Percentiles rank a stretch among this genome's conserved stretches.
These are phyloP conservation scores for Sebastes steindachneri DNA, from an alignment of 2,797 vertebrate species.

Conservation along the genomic window DNA sequence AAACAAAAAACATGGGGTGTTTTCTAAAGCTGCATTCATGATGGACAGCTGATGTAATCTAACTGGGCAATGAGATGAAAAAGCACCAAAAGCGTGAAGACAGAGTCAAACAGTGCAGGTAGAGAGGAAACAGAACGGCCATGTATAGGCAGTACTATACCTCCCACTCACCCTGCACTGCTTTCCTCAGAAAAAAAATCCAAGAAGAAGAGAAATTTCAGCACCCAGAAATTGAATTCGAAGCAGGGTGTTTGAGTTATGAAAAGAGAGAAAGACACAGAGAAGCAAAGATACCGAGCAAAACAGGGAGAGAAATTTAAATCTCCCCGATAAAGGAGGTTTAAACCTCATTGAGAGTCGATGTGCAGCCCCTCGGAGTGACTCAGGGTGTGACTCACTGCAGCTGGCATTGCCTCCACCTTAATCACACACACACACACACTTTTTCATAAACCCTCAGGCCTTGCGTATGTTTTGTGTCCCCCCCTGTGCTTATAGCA, in stretches of 20 bases:
- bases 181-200: background rate
- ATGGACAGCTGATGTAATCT: background rate
- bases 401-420: conserved; percentile 55
- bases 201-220: background rate
- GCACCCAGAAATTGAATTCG: conserved; percentile 5
- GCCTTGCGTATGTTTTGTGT: conserved; percentile 33
- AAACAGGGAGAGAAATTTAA: conserved; percentile 13
- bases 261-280: conserved; percentile 15
- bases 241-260: background rate
- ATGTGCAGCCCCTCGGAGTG: conserved; percentile 48
- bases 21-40: background rate
- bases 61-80: background rate
- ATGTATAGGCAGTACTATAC: background rate
- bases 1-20: background rate
- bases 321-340: conserved; percentile 42
- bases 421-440: conserved; percentile 36
- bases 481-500: conserved; percentile 22
- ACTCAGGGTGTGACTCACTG: conserved; percentile 78
- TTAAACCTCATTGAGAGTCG: conserved; percentile 63
- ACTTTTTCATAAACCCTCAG: conserved; percentile 37
- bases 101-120: background rate
- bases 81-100: background rate
- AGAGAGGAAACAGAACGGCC: background rate
- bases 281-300: background rate
- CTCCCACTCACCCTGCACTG: background rate